Percentiles rank a stretch among this genome's conserved stretches.
phyloP scores from a whole-genome alignment of 2,888 invertebrate species.

The Hydrotaea diabolus region DNA sequence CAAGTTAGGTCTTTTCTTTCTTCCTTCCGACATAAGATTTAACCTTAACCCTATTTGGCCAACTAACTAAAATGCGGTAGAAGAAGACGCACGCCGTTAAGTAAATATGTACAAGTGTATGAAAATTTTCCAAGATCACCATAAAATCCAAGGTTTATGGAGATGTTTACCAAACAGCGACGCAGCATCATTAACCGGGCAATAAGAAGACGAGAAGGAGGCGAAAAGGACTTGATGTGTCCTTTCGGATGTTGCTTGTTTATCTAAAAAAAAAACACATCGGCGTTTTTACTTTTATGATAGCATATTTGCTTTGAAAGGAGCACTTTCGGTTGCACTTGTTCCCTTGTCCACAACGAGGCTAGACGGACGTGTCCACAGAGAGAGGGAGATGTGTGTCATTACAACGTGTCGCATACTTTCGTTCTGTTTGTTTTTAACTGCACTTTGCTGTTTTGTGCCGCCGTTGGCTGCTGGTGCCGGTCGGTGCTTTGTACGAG shows the following conservation, averaged over 20 bases:
- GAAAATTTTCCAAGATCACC: neutral
- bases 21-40: neutral
- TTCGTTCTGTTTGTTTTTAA: constrained; percentile 38
- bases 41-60: constrained; percentile 18
- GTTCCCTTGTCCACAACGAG: constrained; percentile 35
- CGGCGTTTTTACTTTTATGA: constrained; percentile 60
- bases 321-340: constrained; percentile 58
- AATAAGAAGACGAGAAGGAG: neutral
- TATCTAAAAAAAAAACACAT: neutral
- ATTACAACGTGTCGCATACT: constrained; percentile 58
- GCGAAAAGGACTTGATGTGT: constrained; percentile 4
- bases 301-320: constrained; percentile 35
- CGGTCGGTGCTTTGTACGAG: constrained; percentile 22
- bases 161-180: constrained; percentile 23
- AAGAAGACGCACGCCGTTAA: constrained; percentile 7
- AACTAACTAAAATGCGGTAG: neutral
- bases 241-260: constrained; percentile 5
- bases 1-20: neutral
- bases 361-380: constrained; percentile 21
- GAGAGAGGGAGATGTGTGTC: neutral
- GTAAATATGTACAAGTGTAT: neutral
- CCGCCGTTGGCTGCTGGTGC: neutral
- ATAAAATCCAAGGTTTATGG: constrained; percentile 28
- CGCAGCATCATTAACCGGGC: constrained; percentile 1
- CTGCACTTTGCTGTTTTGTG: neutral